phyloP scores from a whole-genome alignment of 2,888 invertebrate species.

The Euzophera pinguis region DNA sequence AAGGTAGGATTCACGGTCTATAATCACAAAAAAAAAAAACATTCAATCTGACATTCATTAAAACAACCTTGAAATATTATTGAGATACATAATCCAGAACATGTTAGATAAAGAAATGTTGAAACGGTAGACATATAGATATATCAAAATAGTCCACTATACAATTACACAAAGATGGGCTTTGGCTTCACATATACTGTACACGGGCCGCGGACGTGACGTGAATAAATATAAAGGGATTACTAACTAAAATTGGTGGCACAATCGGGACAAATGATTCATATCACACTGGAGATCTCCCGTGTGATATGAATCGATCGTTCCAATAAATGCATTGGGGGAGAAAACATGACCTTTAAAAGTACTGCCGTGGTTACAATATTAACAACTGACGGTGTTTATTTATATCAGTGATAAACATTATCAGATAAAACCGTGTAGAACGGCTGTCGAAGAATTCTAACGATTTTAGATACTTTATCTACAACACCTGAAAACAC shows the following conservation, averaged over 20 bases:
- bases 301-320: too few relatives aligned
- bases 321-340: not conserved
- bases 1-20: too few relatives aligned
- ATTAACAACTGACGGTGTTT: not conserved
- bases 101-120: too few relatives aligned
- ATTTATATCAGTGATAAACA: not conserved
- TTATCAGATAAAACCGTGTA: not conserved
- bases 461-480: too few relatives aligned
- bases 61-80: too few relatives aligned
- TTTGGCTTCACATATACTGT: not conserved
- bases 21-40: too few relatives aligned
- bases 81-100: too few relatives aligned
- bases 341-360: not conserved
- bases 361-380: not conserved
- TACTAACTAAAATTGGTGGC: not conserved
- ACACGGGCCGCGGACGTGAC: not conserved
- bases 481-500: too few relatives aligned
- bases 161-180: not conserved
- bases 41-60: too few relatives aligned
- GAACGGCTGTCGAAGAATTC: too few relatives aligned
- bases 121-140: too few relatives aligned
- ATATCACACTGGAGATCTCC: not conserved
- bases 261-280: not conserved
- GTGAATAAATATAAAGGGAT: slow-evolving; percentile 2
- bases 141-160: not conserved